Evolutionary conservation across 1,140 invertebrate genomes (phyloP).

Genomic region (Euura saliciscinereae): DNA sequence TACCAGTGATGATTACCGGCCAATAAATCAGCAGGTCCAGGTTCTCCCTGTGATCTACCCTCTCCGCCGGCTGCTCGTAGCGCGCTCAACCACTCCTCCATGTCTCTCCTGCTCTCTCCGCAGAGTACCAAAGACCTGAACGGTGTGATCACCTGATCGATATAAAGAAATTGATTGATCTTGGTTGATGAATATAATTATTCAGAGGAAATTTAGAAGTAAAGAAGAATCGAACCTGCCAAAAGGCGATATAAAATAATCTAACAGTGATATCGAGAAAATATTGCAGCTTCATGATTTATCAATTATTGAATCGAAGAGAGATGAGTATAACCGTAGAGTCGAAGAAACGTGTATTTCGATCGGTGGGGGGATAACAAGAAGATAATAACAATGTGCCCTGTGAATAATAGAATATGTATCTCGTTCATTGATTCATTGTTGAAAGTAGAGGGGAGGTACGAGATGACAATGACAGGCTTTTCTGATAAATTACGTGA

Average conservation of each 20-base stretch:
- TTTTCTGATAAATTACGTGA: too few relatives aligned
- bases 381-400: too few relatives aligned
- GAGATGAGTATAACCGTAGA: too few relatives aligned
- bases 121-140: slow-evolving; percentile 83
- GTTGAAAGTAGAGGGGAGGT: too few relatives aligned
- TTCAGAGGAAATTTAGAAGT: neutral
- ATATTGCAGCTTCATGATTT: neutral
- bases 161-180: slow-evolving; percentile 25
- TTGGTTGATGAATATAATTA: too few relatives aligned
- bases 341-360: too few relatives aligned
- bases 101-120: slow-evolving; percentile 80
- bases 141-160: slow-evolving; percentile 82
- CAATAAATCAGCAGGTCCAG: slow-evolving; percentile 72
- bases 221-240: slow-evolving; percentile 11
- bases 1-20: slow-evolving; percentile 93
- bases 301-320: too few relatives aligned
- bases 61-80: slow-evolving; percentile 75
- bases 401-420: too few relatives aligned
- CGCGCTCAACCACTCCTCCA: slow-evolving; percentile 89
- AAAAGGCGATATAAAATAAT: slow-evolving; percentile 10
- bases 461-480: too few relatives aligned
- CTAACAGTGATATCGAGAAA: neutral
- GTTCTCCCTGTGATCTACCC: slow-evolving; percentile 68
- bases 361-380: too few relatives aligned
- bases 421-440: too few relatives aligned